Base-by-base conservation (phyloP, 53 echinoderm and acorn worm species). In the Arbacia lixula region DNA sequence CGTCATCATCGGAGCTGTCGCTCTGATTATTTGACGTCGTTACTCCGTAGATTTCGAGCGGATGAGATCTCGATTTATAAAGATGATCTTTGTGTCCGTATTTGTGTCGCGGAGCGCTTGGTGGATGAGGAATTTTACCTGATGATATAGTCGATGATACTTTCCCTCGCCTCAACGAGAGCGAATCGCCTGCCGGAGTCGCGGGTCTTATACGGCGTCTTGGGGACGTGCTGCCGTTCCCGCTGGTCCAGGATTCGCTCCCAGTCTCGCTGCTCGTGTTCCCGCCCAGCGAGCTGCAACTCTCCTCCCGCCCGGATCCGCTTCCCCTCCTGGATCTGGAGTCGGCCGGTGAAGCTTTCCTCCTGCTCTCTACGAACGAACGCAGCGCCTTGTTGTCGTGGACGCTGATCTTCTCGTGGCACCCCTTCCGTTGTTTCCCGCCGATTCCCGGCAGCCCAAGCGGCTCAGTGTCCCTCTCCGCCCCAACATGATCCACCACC, bases 251-350 rank as follows among this genome's bases (percentile, higher is more conserved):
- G 21, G 78, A 77, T 21, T 24, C 78, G 17, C 78, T 77, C 1
- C 60, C 78, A 4, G 78, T 77, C 11, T 36, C 78, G 58, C 78
- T 77, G 60, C 78, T 77, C 27, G 41, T 69, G 43, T 77, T 77
- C 29, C 39, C 78, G 35, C 78, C 60, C 12, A 58, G 25, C 36
- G 39, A 29, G 19, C 78, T 58, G 14, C 49, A 46, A 46, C 28
- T 74, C 53, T 6, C 74, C 43, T 69, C 43, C 69, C 40, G 67
- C 69, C 40, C 16, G 11, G 5, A n/a, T 69, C 43, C 43, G 27
- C 43, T 43, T 69, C 69, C 4, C 12, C 28, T 12, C 69, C 49
- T 46, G 49, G 8, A 10, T 46, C 49, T 46, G 9, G 49, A 46
- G n/a, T n/a, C 49, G 12, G 69, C 69, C 43, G 27, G 40, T 43